Percentiles rank a stretch among this genome's conserved stretches.
Evolutionary conservation across 2,888 invertebrate species (phyloP).

Genomic region (Scaptomyza flava): DNA sequence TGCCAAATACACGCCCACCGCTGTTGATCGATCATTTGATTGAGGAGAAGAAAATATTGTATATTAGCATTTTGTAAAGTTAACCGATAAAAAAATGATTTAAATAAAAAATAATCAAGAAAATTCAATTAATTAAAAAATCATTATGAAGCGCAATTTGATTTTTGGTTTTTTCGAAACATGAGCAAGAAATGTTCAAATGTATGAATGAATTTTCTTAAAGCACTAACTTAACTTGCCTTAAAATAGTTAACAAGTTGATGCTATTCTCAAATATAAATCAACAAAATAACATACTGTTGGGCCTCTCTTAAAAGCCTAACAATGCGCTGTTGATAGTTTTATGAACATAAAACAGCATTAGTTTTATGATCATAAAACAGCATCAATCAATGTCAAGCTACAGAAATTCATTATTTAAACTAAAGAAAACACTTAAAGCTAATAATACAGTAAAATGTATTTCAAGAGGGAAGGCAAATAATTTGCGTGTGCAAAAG

Average conservation of each 20-base stretch:
- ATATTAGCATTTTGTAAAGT: slow-evolving; percentile 51
- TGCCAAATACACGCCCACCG: slow-evolving; percentile 85
- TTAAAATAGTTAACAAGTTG: slow-evolving; percentile 17
- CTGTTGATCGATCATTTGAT: slow-evolving; percentile 51
- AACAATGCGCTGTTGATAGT: slow-evolving; percentile 2
- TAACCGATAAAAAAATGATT: slow-evolving; percentile 6
- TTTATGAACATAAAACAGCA: neutral
- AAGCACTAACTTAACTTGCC: slow-evolving; percentile 50
- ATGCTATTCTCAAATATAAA: neutral
- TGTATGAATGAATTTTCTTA: slow-evolving; percentile 50
- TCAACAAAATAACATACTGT: slow-evolving; percentile 17
- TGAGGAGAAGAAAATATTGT: slow-evolving; percentile 36
- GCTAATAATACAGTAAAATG: slow-evolving; percentile 13
- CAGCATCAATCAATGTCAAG: neutral
- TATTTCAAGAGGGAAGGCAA: slow-evolving; percentile 8
- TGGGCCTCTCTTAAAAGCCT: slow-evolving; percentile 4
- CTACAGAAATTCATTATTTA: neutral
- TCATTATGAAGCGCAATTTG: slow-evolving; percentile 60
- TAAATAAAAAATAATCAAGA: neutral
- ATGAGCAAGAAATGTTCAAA: slow-evolving; percentile 54
- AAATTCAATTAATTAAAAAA: slow-evolving; percentile 1
- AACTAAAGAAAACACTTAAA: slow-evolving; percentile 15
- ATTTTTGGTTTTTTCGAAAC: slow-evolving; percentile 34
- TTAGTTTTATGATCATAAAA: neutral
- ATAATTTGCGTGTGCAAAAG: slow-evolving; percentile 8